Conservation (phyloP, 2,113 vertebrate species). For the Catagonus wagneri region DNA sequence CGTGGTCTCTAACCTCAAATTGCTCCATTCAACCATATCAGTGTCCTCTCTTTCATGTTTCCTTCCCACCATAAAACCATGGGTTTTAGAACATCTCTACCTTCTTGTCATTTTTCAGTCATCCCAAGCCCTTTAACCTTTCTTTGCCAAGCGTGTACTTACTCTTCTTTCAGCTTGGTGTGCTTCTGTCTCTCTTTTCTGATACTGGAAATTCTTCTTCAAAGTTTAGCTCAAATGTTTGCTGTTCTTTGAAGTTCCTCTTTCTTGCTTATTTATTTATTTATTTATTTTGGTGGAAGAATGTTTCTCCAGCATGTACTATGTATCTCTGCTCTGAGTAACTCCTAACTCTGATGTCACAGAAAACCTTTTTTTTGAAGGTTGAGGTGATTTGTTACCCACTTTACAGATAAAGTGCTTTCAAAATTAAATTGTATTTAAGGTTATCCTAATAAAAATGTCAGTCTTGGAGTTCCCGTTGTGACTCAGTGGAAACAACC, state of each 20-base stretch:
- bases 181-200: conserved; percentile 1
- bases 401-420: conserved; percentile 39
- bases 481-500: too few relatives aligned
- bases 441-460: conserved; percentile 29
- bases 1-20: neutral
- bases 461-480: neutral
- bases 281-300: neutral
- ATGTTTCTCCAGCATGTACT: neutral
- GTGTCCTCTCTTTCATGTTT: neutral
- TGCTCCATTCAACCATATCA: neutral
- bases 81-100: neutral
- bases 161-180: neutral
- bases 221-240: conserved; percentile 29
- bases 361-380: neutral
- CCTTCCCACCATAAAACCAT: neutral
- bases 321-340: neutral
- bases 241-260: conserved; percentile 43
- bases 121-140: neutral
- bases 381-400: conserved; percentile 8
- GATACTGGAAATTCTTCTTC: neutral
- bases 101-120: conserved; percentile 5
- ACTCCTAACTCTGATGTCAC: conserved; percentile 1
- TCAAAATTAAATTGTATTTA: conserved; percentile 38
- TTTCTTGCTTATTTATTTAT: conserved; percentile 1
- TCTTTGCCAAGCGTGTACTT: neutral